A percentile compares a stretch with the other conserved stretches of the same genome.
Evolutionary conservation across 2,113 vertebrate genomes (phyloP).

Genomic region (Gasterosteus nipponicus): DNA sequence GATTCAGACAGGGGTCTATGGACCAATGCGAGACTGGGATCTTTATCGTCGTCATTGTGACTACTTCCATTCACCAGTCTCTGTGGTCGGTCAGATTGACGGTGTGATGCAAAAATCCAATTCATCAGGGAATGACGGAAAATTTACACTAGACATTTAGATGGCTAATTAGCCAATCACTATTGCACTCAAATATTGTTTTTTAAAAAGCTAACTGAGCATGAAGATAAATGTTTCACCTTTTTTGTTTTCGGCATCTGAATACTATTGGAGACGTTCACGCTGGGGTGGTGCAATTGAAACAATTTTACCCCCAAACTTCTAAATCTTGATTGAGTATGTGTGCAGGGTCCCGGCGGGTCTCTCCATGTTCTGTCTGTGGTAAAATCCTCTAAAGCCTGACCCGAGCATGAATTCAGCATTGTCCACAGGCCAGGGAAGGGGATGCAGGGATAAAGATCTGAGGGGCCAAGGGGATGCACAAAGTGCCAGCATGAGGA

Average conservation of each 20-base stretch:
- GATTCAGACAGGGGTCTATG: conserved; percentile 60
- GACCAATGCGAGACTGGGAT: conserved; percentile 55
- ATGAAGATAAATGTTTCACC: conserved; percentile 24
- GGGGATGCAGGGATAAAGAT: conserved; percentile 75
- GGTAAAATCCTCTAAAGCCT: conserved; percentile 57
- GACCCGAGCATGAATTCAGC: conserved; percentile 64
- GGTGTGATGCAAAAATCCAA: conserved; percentile 54
- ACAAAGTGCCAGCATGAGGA: conserved; percentile 75
- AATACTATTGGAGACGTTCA: not conserved
- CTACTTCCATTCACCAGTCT: conserved; percentile 37
- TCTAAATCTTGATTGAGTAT: conserved; percentile 60
- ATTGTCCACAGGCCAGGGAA: conserved; percentile 62
- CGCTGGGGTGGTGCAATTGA: conserved; percentile 3
- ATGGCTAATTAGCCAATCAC: conserved; percentile 41
- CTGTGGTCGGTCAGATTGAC: conserved; percentile 35
- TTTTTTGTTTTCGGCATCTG: conserved; percentile 25
- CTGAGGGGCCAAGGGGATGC: conserved; percentile 69
- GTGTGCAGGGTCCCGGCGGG: conserved; percentile 32
- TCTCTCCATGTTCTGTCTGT: conserved; percentile 50
- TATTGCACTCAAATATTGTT: conserved; percentile 21
- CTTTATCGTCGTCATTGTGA: conserved; percentile 54
- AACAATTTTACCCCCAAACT: conserved; percentile 28
- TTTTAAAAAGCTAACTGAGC: conserved; percentile 38
- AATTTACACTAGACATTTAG: conserved; percentile 33
- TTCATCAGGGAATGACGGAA: conserved; percentile 41